phyloP scores from a whole-genome alignment of 2,113 vertebrate species.

The Oreamnos americanus region DNA sequence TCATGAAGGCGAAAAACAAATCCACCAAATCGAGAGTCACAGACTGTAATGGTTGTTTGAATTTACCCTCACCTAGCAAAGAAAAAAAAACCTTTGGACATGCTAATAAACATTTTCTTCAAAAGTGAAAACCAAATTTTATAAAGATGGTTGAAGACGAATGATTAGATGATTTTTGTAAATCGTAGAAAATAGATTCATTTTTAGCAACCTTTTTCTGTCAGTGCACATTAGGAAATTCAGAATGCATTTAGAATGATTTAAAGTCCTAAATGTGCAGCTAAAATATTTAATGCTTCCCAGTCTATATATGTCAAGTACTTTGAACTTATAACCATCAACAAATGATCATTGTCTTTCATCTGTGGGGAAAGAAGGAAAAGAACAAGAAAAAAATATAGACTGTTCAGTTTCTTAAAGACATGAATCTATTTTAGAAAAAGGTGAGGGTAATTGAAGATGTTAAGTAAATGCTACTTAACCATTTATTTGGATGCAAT shows the following conservation, averaged over 20 bases:
- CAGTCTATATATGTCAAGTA: not conserved
- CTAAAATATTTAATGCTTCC: slow-evolving; percentile 56
- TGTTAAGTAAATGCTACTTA: not conserved
- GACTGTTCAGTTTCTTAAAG: not conserved
- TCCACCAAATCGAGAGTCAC: not conserved
- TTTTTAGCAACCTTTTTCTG: slow-evolving; percentile 24
- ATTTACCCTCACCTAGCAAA: not conserved
- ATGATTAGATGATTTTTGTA: slow-evolving; percentile 33
- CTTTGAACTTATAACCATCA: slow-evolving; percentile 39
- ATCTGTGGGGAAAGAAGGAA: not conserved
- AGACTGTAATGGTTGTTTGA: not conserved
- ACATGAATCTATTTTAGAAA: not conserved
- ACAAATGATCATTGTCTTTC: not conserved
- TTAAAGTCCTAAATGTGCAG: slow-evolving; percentile 26
- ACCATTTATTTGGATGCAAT: no score
- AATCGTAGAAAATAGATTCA: slow-evolving; percentile 33
- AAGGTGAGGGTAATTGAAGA: not conserved
- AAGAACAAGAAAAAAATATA: not conserved
- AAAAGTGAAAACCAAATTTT: slow-evolving; percentile 44
- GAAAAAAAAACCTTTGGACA: not conserved
- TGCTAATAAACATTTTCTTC: not conserved
- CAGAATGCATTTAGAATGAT: slow-evolving; percentile 46
- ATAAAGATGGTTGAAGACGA: slow-evolving; percentile 12
- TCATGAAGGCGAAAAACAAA: not conserved
- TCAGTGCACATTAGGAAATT: slow-evolving; percentile 38